Evolutionary conservation across 2,888 invertebrate genomes (phyloP).

Genomic region (Orthosia gracilis): DNA sequence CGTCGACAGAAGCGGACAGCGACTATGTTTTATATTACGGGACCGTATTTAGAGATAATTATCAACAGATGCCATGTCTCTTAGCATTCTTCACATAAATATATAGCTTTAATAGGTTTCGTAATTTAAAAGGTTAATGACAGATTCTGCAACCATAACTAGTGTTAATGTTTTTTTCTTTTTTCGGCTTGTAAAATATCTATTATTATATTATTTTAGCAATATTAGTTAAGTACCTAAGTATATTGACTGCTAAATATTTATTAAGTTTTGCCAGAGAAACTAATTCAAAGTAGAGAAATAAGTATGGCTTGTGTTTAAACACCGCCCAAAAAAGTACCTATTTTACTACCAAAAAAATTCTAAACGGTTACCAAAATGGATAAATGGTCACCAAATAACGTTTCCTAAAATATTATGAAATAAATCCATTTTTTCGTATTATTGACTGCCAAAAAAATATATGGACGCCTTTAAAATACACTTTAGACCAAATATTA

Average conservation of each 20-base stretch:
- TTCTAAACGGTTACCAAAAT: no score
- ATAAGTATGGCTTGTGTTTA: no score
- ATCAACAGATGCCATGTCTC: slow-evolving; percentile 20
- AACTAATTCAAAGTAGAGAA: background rate
- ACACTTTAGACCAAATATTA: no score
- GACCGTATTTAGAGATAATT: background rate
- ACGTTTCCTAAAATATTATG: no score
- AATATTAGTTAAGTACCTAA: background rate
- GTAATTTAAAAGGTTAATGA: slow-evolving; percentile 30
- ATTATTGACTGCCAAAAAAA: no score
- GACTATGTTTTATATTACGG: no score
- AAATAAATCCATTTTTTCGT: no score
- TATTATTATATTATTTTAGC: slow-evolving; percentile 2
- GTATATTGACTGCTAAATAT: background rate
- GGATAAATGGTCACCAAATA: no score
- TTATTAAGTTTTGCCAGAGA: background rate
- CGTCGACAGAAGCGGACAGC: no score
- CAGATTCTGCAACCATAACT: slow-evolving; percentile 20
- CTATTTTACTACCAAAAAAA: no score
- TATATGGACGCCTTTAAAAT: no score
- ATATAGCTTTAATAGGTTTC: slow-evolving; percentile 47
- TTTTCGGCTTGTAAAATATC: slow-evolving; percentile 6
- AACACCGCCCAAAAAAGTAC: no score
- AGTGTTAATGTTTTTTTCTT: slow-evolving; percentile 16
- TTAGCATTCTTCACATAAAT: slow-evolving; percentile 36